Base-by-base conservation (phyloP, 2,113 vertebrate species). In the Odobenus rosmarus region DNA sequence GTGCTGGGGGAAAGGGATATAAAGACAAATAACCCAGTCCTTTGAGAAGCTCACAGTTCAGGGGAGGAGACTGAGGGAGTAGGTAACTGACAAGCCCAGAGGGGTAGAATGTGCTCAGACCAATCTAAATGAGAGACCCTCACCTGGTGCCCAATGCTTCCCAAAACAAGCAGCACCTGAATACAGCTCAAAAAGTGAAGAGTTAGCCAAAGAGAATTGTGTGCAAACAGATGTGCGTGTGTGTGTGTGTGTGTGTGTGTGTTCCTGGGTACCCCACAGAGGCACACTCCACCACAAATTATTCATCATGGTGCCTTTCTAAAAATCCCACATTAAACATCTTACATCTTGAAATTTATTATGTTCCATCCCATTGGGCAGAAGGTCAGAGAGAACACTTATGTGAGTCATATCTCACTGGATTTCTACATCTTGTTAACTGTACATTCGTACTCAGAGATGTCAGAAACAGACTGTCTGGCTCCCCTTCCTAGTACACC, bases 331-430 rank as follows among this genome's bases (percentile, higher is more conserved):
- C 83, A 94, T 82, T 89, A 80, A 67, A 77, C 18, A 77, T 83
- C 97, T 95, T 64, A 90, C 24, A 88, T 90, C 76, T 93, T 95
- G 71, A 92, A 90, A 96, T 96, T 31, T 76, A 95, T 61, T 93
- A 18, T 94, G 90, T 93, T 98, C 97, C 87, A 76, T 53, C 88
- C 57, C 97, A 77, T 3, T 88, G 71, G 88, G 92, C 90, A 98
- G 96, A 98, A 97, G 97, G 98, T 96, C 97, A 95, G 94, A 95
- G 81, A 80, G 95, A 97, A 97, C 94, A 90, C 88, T 97, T 88
- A 94, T 93, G 80, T 84, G 95, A 96, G 84, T 93, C 95, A 96
- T 39, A 95, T 84, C 42, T 88, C 33, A 5, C 69, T 88, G 95
- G 24, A 42, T 93, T 85, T 93, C 83, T 82, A 97, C 95, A 95